These are phyloP conservation scores for Paraescarpia echinospica DNA, from an alignment of 1,140 invertebrate species.

Conservation along the genomic window DNA sequence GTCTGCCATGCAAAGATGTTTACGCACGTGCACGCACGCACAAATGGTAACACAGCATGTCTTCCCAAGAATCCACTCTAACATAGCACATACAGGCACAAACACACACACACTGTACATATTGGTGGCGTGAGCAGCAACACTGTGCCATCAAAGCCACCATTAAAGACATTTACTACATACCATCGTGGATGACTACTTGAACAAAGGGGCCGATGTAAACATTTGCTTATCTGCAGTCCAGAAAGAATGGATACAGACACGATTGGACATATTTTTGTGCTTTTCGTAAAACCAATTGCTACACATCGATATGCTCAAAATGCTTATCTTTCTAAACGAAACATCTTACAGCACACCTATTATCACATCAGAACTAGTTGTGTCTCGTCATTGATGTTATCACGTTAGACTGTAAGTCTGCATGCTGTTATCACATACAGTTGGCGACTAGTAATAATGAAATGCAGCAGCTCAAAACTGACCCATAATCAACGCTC, in stretches of 20 bases:
- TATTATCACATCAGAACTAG: not conserved
- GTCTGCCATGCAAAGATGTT: not conserved
- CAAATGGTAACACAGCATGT: not conserved
- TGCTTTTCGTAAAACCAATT: not conserved
- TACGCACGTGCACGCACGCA: too few relatives aligned
- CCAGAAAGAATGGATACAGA: not conserved
- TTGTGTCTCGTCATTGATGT: not conserved
- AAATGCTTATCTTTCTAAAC: not conserved
- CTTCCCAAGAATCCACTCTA: not conserved
- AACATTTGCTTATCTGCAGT: not conserved
- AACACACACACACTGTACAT: not conserved
- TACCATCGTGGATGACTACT: not conserved
- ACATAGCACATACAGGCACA: not conserved
- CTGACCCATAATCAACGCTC: not conserved
- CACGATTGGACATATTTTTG: not conserved
- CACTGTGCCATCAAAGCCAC: not conserved
- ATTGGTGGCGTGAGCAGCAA: not conserved
- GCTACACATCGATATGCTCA: not conserved
- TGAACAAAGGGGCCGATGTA: not conserved
- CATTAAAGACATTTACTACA: not conserved
- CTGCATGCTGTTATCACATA: too few relatives aligned
- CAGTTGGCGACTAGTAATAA: not conserved
- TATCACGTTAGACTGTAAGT: not conserved
- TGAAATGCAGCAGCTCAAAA: not conserved
- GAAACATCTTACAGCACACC: not conserved